phyloP scores from a whole-genome alignment of 2,113 vertebrate species.

The Neopipo cinnamomea region DNA sequence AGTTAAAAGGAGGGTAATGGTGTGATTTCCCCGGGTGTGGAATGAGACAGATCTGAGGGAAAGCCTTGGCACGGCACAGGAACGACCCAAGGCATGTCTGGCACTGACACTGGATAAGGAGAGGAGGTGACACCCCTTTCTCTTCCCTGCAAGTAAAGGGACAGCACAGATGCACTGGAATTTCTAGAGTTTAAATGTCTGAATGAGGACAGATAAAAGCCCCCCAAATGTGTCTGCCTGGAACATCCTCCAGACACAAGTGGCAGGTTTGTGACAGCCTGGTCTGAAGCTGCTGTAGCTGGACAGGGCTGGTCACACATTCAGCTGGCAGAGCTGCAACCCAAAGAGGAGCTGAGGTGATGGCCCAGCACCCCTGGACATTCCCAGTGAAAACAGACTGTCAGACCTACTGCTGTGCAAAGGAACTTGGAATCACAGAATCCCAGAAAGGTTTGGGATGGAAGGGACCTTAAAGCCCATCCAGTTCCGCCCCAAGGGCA shows the following conservation, averaged over 20 bases:
- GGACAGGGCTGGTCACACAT: neutral
- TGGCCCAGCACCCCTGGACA: neutral
- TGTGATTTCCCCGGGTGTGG: neutral
- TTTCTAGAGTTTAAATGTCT: neutral
- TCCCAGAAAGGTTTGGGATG: neutral
- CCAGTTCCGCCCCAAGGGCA: neutral
- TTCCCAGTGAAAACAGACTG: neutral
- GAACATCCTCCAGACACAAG: neutral
- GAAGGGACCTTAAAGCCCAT: neutral
- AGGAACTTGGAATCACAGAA: neutral
- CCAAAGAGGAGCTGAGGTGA: neutral
- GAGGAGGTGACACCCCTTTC: neutral
- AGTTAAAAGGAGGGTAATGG: neutral
- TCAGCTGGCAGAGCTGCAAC: neutral
- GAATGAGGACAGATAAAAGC: neutral
- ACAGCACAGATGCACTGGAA: accelerated
- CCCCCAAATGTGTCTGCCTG: neutral
- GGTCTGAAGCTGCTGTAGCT: neutral
- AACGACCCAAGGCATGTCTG: neutral
- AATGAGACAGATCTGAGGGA: neutral
- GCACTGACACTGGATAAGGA: neutral
- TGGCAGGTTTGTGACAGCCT: neutral
- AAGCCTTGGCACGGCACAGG: neutral
- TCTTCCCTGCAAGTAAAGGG: neutral
- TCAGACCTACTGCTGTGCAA: neutral